Base-by-base conservation (phyloP, 2,888 invertebrate species). In the Eledona agricola region DNA sequence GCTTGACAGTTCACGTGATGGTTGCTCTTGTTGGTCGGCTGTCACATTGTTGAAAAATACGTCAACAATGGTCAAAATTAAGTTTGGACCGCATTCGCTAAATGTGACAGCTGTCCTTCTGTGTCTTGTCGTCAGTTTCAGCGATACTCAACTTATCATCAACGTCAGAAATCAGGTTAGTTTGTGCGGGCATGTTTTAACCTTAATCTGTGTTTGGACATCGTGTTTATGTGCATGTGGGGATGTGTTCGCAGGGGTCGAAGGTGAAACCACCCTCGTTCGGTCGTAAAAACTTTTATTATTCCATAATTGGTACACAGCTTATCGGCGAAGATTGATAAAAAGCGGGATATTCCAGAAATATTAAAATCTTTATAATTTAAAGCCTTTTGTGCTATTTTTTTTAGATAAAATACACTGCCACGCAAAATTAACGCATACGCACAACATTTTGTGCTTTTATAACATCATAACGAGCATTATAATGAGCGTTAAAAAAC, bases 91-190 rank as follows among this genome's bases (percentile, higher is more conserved):
- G 5, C 29, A 40, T 4, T 28, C 13, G n/a, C 16, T 28, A 25
- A 51, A 51, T 26, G 38, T 59, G 9, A 49, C 65, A 55, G 42
- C 59, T 38, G 54, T 64, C 40, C 38, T 61, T 12, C 35, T 60
- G 51, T 62, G 57, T 60, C 57, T 70, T 47, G 51, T 67, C 50
- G 50, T 64, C 52, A 57, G 60, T 54, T 60, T 63, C 34, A 62
- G 65, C 43, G 65, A 65, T 54, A 64, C 69, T 4, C 73, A 74
- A 59, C 62, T 75, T 31, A 66, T 74, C 38, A 75, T 75, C 43
- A 75, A 75, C 66, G 75, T 75, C 34, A 67, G 71, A 58, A 75
- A 75, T 67, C 74, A 75, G 74, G 75, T 74, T 58, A 63, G 66
- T 55, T 40, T 32, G 3, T 2, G 15, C 37, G 57, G 60, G 60